Evolutionary conservation across 2,113 vertebrate genomes (phyloP), one percentile per base, ranked within the genome.

Genomic region (Monopterus albus): DNA sequence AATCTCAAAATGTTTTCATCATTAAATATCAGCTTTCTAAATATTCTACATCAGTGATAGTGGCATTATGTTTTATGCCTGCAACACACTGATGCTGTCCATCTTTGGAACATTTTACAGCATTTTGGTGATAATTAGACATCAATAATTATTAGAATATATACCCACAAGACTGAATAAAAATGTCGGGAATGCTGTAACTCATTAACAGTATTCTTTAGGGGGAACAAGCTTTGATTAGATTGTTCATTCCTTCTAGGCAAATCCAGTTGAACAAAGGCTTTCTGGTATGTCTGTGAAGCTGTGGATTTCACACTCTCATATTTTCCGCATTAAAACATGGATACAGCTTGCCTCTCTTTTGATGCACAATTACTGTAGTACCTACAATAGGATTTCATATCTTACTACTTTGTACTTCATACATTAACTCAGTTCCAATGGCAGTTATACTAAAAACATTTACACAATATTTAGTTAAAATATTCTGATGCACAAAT

Each of bases 131-230:
- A 80, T 89, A 90, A 92, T 92, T 90, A 89, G 77, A 82, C 73
- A 79, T 83, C 69, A 86, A 82, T 75, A 89, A 88, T 90, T 85
- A 89, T 92, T 88, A 89, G 81, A 89, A 89, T 81, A 81, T 84
- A 88, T 90, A 88, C 78, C 88, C 85, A 88, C 60, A 84, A 92
- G 91, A 92, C 81, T 87, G 73, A 88, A 85, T 75, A 79, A 77
- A 88, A 87, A 86, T 88, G 83, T 82, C 31, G 69, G 58, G 79
- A 91, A 89, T 64, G 84, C 81, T 87, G 84, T 81, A 87, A 82
- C 88, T 93, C 91, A 90, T 92, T 92, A 92, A 86, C 79, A 72
- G 80, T 53, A 79, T 86, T 91, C 91, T 90, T 86, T 68, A 78
- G 88, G 85, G 86, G 84, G 73, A 84, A 79, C 83, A 84, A 55